phyloP scores from a whole-genome alignment of 2,888 invertebrate genomes.

The Polydrusus tereticollis region DNA sequence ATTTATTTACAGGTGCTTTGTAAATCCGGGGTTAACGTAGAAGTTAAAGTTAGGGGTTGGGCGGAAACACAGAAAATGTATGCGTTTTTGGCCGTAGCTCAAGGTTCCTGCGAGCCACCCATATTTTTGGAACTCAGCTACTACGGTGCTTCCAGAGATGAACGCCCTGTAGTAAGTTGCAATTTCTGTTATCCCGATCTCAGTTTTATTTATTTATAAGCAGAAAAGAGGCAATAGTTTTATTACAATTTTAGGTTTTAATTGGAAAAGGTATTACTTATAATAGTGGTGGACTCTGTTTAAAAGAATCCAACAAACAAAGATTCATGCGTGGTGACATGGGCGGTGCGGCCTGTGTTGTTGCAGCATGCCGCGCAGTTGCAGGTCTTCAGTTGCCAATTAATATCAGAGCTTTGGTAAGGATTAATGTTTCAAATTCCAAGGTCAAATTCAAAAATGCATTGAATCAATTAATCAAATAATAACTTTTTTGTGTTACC shows the following conservation, averaged over 20 bases:
- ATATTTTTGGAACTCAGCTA: conserved; percentile 84
- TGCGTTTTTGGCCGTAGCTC: conserved; percentile 81
- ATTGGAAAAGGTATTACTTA: conserved; percentile 72
- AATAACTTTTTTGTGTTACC: too few relatives aligned
- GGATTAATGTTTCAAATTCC: background rate
- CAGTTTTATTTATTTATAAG: background rate
- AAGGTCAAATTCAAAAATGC: too few relatives aligned
- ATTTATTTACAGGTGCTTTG: conserved; percentile 60
- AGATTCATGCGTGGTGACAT: conserved; percentile 85
- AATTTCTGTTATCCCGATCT: background rate
- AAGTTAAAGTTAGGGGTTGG: conserved; percentile 75
- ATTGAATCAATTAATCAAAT: too few relatives aligned
- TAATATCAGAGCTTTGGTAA: conserved; percentile 70
- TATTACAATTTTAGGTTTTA: conserved; percentile 65
- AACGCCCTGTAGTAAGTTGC: conserved; percentile 72
- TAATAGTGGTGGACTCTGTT: conserved; percentile 81
- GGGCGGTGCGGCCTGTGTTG: conserved; percentile 87
- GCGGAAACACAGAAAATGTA: conserved; percentile 84
- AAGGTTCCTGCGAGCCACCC: conserved; percentile 84
- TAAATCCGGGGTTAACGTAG: conserved; percentile 73
- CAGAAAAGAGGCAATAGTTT: too few relatives aligned
- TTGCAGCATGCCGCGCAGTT: conserved; percentile 78
- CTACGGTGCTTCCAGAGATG: conserved; percentile 72
- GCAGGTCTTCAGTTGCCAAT: conserved; percentile 79
- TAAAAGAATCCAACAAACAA: conserved; percentile 75